Evolutionary conservation across 2,797 vertebrate genomes (phyloP).

Genomic region (Xiphorhynchus erythropygius): DNA sequence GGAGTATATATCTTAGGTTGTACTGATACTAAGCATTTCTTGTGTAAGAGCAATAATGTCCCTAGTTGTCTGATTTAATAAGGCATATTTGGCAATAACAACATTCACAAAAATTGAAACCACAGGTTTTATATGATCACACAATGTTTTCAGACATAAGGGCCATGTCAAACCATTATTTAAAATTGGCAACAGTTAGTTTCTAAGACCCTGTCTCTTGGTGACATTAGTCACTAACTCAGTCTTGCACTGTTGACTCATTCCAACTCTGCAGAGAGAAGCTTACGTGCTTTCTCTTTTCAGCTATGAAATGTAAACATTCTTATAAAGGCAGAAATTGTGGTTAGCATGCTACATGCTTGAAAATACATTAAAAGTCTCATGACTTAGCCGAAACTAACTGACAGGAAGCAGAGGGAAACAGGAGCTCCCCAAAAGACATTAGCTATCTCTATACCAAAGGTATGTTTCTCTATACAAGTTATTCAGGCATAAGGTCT

Average conservation of each 20-base stretch:
- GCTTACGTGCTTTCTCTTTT: background rate
- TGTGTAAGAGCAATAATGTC: background rate
- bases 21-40: background rate
- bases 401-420: background rate
- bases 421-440: background rate
- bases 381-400: background rate
- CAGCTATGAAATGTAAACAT: background rate
- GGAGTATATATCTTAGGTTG: background rate
- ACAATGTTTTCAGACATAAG: background rate
- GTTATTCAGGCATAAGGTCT: background rate
- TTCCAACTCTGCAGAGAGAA: background rate
- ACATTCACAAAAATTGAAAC: background rate
- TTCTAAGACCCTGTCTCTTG: background rate
- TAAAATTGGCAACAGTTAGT: background rate
- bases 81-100: background rate
- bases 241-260: background rate
- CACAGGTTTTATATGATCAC: background rate
- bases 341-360: background rate
- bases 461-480: background rate
- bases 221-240: background rate
- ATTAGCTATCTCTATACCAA: background rate
- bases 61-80: background rate
- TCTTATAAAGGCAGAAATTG: background rate
- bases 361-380: background rate
- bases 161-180: background rate